Conservation (phyloP, 2,888 invertebrate genomes). For the Noctua comes region DNA sequence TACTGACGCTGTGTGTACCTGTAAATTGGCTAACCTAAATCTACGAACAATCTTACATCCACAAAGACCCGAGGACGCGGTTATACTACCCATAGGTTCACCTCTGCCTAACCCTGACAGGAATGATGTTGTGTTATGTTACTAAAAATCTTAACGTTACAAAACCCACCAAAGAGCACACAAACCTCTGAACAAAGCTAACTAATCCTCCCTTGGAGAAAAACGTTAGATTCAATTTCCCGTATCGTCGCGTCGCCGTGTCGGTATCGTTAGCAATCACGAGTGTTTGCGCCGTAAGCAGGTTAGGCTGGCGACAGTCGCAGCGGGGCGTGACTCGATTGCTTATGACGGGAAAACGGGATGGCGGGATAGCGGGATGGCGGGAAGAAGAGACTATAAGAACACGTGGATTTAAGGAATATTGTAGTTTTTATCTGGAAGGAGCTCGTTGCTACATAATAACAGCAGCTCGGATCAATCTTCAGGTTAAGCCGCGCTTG, state of each 20-base stretch:
- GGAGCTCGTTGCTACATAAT: no score
- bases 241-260: constrained; percentile 71
- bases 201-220: constrained; percentile 64
- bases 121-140: neutral
- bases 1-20: no score
- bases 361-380: constrained; percentile 29
- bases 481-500: no score
- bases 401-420: constrained; percentile 18
- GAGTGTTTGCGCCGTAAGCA: constrained; percentile 80
- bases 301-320: constrained; percentile 76
- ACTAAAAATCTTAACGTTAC: neutral
- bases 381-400: neutral
- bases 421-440: neutral
- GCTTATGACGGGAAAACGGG: constrained; percentile 67
- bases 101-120: neutral
- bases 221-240: constrained; percentile 76
- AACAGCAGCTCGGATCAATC: no score
- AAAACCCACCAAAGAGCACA: constrained; percentile 3
- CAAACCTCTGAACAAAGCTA: constrained; percentile 47
- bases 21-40: no score
- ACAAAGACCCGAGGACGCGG: no score
- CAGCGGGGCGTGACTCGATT: constrained; percentile 80
- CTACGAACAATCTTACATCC: no score
- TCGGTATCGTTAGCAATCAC: constrained; percentile 82
- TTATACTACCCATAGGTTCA: no score